Conservation (phyloP, 2,113 vertebrate genomes). For the Sinocyclocheilus anshuiensis region DNA sequence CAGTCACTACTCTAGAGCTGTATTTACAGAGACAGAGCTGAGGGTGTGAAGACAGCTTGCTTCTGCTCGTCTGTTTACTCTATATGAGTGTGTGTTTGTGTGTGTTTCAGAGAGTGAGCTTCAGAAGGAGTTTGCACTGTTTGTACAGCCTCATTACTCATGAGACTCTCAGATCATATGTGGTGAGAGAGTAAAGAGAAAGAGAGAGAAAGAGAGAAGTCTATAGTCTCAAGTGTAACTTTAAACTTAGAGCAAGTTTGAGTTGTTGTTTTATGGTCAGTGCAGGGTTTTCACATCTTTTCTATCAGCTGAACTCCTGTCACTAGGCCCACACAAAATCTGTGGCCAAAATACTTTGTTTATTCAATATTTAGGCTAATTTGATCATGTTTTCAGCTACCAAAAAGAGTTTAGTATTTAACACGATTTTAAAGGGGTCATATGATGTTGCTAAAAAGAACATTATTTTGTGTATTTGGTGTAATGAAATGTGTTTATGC, state of each 20-base stretch:
- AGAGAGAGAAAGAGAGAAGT: background rate
- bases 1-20: conserved; percentile 33
- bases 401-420: too few species aligned
- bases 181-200: background rate
- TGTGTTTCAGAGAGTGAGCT: conserved; percentile 9
- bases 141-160: conserved; percentile 21
- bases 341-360: too few species aligned
- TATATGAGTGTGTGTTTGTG: background rate
- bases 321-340: too few species aligned
- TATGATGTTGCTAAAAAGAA: too few species aligned
- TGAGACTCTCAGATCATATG: conserved; percentile 22
- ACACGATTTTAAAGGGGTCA: too few species aligned
- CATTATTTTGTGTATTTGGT: too few species aligned
- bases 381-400: background rate
- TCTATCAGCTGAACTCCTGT: background rate
- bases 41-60: conserved; percentile 27
- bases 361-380: background rate
- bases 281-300: background rate
- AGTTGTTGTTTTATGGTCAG: background rate
- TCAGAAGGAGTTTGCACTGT: conserved; percentile 19
- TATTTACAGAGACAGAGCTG: conserved; percentile 42
- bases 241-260: conserved; percentile 2
- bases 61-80: conserved; percentile 32
- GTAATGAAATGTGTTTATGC: too few species aligned
- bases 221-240: background rate